Percentiles rank a stretch among this genome's conserved stretches.
Evolutionary conservation across 2,113 vertebrate genomes (phyloP).

Genomic region (Prietella phreatophila): DNA sequence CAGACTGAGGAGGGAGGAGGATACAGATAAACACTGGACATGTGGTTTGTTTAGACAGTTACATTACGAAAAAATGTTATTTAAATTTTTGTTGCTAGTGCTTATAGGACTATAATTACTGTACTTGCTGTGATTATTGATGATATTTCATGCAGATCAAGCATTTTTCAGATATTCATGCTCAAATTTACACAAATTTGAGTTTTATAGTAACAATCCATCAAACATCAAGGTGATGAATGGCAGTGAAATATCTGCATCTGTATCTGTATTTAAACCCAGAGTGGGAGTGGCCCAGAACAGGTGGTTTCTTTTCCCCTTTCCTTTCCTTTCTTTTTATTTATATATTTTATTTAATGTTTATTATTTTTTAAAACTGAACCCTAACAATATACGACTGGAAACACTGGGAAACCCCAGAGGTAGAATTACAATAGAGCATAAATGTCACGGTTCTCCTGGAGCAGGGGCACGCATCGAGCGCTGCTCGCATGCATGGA

Average conservation of each 20-base stretch:
- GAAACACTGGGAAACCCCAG: background rate
- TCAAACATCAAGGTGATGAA: background rate
- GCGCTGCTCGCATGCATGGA: too few species aligned
- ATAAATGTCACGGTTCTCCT: too few species aligned
- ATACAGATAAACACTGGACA: conserved; percentile 12
- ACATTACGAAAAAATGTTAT: background rate
- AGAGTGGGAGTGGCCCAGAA: background rate
- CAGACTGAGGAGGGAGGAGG: background rate
- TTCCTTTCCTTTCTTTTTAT: too few species aligned
- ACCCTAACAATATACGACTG: background rate
- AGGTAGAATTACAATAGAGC: background rate
- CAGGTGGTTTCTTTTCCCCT: background rate
- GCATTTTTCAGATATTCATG: background rate
- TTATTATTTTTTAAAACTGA: background rate
- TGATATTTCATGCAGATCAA: background rate
- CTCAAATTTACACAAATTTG: background rate
- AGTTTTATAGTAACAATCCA: background rate
- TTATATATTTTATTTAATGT: too few species aligned
- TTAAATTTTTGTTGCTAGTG: background rate
- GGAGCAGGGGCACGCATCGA: too few species aligned
- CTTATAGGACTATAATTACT: background rate
- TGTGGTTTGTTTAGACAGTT: conserved; percentile 3
- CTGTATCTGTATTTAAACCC: background rate
- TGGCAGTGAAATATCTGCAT: background rate
- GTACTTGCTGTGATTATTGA: background rate